Evolutionary conservation across 2,797 vertebrate species (phyloP).

Genomic region (Corythornis leucogaster): DNA sequence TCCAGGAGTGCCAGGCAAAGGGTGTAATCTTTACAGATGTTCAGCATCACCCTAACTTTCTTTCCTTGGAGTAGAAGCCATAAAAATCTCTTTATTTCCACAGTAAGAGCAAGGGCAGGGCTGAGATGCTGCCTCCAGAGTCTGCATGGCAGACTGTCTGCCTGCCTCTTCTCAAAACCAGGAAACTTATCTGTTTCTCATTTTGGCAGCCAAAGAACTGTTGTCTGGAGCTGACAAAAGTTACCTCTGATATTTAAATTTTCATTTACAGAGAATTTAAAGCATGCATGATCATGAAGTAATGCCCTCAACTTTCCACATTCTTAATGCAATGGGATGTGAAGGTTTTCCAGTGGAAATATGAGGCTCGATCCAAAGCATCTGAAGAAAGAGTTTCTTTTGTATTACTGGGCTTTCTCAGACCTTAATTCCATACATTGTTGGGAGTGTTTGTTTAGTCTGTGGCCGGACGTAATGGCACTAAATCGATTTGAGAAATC

Average conservation of each 20-base stretch:
- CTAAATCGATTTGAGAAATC: conserved; percentile 5
- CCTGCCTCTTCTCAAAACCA: neutral
- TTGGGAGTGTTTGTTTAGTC: conserved; percentile 28
- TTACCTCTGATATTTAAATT: neutral
- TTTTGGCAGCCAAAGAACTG: neutral
- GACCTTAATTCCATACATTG: conserved; percentile 4
- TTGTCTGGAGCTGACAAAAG: neutral
- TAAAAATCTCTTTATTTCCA: neutral
- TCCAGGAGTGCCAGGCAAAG: neutral
- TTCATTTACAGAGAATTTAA: neutral
- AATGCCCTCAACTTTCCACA: neutral
- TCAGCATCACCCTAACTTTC: neutral
- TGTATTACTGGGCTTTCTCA: neutral
- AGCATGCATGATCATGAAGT: neutral
- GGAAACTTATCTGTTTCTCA: neutral
- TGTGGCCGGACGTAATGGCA: neutral
- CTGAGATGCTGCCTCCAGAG: neutral
- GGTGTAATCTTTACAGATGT: neutral
- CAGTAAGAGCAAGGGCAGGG: neutral
- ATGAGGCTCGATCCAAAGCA: neutral
- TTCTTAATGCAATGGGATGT: neutral
- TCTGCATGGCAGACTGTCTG: neutral
- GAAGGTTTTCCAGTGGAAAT: neutral
- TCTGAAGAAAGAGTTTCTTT: neutral
- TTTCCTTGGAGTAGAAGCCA: neutral